These are phyloP conservation scores for Coptodon bakossiorum DNA, from an alignment of 2,113 vertebrate genomes.

Conservation along the genomic window DNA sequence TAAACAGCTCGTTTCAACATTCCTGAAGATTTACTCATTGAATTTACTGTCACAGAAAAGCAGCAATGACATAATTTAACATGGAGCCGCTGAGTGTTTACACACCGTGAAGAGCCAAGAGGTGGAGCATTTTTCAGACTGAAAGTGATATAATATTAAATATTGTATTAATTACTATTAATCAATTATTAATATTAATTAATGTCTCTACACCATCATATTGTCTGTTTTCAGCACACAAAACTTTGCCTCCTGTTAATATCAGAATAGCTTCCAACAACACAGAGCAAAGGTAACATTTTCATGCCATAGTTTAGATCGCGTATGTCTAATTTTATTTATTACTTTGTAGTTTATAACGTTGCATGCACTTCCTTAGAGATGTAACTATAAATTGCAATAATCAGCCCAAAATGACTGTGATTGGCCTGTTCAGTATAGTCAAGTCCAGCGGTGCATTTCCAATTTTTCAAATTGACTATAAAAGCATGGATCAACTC, in stretches of 20 bases:
- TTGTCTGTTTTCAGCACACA: neutral
- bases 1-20: neutral
- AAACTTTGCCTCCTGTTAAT: neutral
- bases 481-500: neutral
- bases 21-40: neutral
- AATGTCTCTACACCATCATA: neutral
- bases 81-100: neutral
- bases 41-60: neutral
- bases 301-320: neutral
- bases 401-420: neutral
- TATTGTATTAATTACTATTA: neutral
- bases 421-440: neutral
- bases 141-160: neutral
- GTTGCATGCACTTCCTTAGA: neutral
- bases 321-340: neutral
- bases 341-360: neutral
- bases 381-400: neutral
- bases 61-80: neutral
- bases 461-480: neutral
- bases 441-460: neutral
- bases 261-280: neutral
- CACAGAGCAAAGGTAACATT: neutral
- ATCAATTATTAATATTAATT: accelerated
- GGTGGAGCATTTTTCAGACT: neutral
- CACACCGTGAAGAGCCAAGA: neutral